These are phyloP conservation scores for Ganaspis brasiliensis DNA, from an alignment of 2,888 invertebrate genomes.

Conservation along the genomic window DNA sequence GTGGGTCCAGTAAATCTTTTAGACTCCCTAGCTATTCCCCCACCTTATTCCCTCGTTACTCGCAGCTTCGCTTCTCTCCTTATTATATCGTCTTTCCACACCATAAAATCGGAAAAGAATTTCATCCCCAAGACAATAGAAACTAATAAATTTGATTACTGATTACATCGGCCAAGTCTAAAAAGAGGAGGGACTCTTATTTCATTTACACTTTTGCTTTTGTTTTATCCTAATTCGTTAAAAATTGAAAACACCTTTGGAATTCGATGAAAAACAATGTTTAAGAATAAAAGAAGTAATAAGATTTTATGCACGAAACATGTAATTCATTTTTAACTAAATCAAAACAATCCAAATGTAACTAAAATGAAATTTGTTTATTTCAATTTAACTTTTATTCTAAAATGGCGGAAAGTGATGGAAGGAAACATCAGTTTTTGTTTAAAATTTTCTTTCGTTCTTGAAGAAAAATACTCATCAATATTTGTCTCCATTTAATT, in stretches of 20 bases:
- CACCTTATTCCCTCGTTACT: conserved; percentile 79
- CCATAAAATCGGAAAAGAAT: conserved; percentile 81
- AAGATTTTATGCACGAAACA: no score
- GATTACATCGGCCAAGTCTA: conserved; percentile 73
- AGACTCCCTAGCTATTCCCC: conserved; percentile 73
- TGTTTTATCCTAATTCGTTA: conserved; percentile 17
- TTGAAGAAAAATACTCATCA: no score
- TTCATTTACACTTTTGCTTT: conserved; percentile 43
- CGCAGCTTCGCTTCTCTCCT: conserved; percentile 78
- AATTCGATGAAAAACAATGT: conserved; percentile 33
- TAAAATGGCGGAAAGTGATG: no score
- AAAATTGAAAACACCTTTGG: conserved; percentile 7
- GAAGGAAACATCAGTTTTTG: no score
- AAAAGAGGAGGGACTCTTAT: conserved; percentile 62
- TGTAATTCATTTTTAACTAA: no score
- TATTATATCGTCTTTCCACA: conserved; percentile 81
- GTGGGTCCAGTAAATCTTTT: conserved; percentile 78
- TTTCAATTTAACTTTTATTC: no score
- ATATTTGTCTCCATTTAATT: no score
- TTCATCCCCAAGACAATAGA: conserved; percentile 80
- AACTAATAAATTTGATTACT: conserved; percentile 81
- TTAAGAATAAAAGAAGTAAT: conserved; percentile 11
- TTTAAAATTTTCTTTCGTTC: no score
- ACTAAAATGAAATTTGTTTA: no score
- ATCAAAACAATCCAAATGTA: no score